A percentile compares a stretch with the other conserved stretches of the same genome.
Evolutionary conservation across 2,888 invertebrate species (phyloP).

Genomic region (Pammene fasciana): DNA sequence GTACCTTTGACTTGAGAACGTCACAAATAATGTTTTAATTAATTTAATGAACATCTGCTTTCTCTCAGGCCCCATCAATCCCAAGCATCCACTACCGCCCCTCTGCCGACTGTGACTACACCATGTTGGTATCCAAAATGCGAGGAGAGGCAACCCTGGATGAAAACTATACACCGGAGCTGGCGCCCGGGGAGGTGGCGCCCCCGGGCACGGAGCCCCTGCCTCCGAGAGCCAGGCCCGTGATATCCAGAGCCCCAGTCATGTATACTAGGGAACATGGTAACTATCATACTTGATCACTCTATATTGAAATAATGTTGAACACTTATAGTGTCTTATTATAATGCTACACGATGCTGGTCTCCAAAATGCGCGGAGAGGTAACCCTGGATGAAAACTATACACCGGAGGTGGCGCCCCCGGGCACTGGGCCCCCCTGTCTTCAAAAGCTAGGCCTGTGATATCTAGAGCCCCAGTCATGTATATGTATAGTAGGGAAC

Average conservation of each 20-base stretch:
- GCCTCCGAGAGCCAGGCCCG: conserved; percentile 53
- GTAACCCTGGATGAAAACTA: conserved; percentile 54
- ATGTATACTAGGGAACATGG: conserved; percentile 56
- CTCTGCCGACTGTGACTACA: conserved; percentile 93
- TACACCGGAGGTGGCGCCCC: conserved; percentile 60
- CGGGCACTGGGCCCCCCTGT: conserved; percentile 70
- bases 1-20: no score
- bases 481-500: conserved; percentile 63
- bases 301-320: no score
- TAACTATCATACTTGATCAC: background rate
- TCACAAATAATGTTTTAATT: no score
- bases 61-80: conserved; percentile 78
- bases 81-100: conserved; percentile 90
- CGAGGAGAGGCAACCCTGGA: conserved; percentile 81
- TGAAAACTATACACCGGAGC: conserved; percentile 49
- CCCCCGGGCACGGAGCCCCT: conserved; percentile 72
- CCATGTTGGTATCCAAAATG: conserved; percentile 93
- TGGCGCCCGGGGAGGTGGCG: conserved; percentile 68
- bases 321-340: no score
- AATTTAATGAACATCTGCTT: no score
- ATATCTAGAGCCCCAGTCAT: conserved; percentile 67
- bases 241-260: conserved; percentile 62
- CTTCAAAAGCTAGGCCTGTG: conserved; percentile 51
- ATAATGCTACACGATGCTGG: conserved; percentile 93
- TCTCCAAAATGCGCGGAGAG: conserved; percentile 91